Evolutionary conservation across 2,888 invertebrate genomes (phyloP), one percentile per base, ranked within the genome.

Genomic region (Villa cingulata): DNA sequence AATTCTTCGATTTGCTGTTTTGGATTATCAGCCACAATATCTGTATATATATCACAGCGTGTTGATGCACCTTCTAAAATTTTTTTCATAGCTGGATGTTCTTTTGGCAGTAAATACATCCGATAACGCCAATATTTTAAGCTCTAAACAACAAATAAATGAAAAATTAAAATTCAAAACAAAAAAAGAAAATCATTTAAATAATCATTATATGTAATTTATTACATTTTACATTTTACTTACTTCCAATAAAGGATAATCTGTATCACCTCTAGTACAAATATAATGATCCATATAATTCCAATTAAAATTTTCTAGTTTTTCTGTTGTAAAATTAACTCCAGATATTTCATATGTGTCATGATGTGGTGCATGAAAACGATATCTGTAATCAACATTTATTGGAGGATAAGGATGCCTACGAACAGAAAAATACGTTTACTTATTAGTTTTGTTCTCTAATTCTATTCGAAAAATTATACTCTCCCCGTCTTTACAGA

Each of bases 251-350:
- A 94, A 72, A 29, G 82, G 77, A 71, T 90, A 92, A 64, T 92
- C 92, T 0, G 87, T 86, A 63, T 94, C 92, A 1, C 95, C 95
- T 51, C 91, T 75, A 0, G 91, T 91, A 62, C 94, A 94, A 54
- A 96, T 91, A 64, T 95, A 96, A 66, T 94, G 89, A 70, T 97
- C 96, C 72, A 96, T 78, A 63, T 92, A 91, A 69, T 95, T 96
- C 96, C 96, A 97, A 70, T 91, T 94, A 65, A 88, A 96, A 57
- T 87, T 91, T 69, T 96, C 96, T 46, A 95, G 71, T 62, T 91
- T 90, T 69, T 96, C 94, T 0, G 92, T 91, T 2, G 86, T 85
- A 67, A 96, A 96, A 39, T 90, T 86, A 0, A 92, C 92, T 77
- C 88, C 89, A 0, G 94, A 95, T 37, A 91, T 85, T 65, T 94